Evolutionary conservation across 2,113 vertebrate species (phyloP).

Genomic region (Nothoprocta pentlandii): DNA sequence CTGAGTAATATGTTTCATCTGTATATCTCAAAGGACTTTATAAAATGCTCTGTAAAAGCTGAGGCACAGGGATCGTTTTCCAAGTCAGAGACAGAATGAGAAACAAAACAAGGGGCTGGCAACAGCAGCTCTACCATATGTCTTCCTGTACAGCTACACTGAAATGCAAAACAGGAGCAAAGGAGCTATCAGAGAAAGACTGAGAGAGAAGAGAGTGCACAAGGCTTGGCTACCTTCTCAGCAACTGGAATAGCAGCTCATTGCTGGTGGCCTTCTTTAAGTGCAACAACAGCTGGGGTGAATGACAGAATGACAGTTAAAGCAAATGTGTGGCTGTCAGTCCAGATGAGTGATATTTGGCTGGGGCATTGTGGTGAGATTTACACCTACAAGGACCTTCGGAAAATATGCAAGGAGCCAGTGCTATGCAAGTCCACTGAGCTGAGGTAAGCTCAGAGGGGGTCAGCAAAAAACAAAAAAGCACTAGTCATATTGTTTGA

Average conservation of each 20-base stretch:
- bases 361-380: not conserved
- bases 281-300: not conserved
- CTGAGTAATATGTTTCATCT: conserved; percentile 28
- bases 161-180: conserved; percentile 30
- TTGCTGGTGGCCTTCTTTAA: conserved; percentile 6
- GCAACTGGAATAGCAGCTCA: not conserved
- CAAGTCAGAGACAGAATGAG: not conserved
- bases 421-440: not conserved
- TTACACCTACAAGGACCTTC: conserved; percentile 22
- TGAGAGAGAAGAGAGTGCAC: rapidly evolving
- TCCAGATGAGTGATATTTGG: conserved; percentile 20
- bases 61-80: not conserved
- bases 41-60: conserved; percentile 39
- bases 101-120: not conserved
- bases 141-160: not conserved
- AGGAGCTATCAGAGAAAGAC: not conserved
- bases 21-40: conserved; percentile 17
- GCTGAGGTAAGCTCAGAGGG: not conserved
- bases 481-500: not conserved
- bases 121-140: not conserved
- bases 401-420: conserved; percentile 15
- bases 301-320: conserved; percentile 27
- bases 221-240: not conserved
- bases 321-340: conserved; percentile 3
- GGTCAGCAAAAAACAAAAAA: not conserved